Evolutionary conservation across 2,888 invertebrate genomes (phyloP).

Genomic region (Drosophila longiperda): DNA sequence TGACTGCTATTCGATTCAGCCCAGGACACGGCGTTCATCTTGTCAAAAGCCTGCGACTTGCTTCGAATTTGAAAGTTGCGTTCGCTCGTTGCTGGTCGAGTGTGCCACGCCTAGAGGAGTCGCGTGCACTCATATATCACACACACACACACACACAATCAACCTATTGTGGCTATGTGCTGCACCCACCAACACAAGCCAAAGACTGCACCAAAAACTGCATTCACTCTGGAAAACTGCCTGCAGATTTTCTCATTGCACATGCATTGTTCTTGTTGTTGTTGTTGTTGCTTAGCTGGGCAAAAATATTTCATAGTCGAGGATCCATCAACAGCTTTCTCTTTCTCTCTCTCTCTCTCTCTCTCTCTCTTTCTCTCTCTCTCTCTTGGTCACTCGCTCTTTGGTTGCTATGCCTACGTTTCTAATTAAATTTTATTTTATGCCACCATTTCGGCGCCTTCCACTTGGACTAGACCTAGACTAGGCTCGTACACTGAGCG

Average conservation of each 20-base stretch:
- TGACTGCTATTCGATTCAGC: background rate
- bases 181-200: background rate
- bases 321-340: slow-evolving; percentile 55
- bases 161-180: slow-evolving; percentile 28
- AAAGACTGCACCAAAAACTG: slow-evolving; percentile 30
- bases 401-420: slow-evolving; percentile 60
- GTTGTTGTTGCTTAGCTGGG: slow-evolving; percentile 26
- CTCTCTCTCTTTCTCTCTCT: background rate
- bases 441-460: slow-evolving; percentile 78
- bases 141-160: slow-evolving; percentile 4
- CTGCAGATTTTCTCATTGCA: slow-evolving; percentile 61
- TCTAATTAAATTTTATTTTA: slow-evolving; percentile 82
- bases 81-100: slow-evolving; percentile 18
- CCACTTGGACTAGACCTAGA: slow-evolving; percentile 28
- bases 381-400: slow-evolving; percentile 11
- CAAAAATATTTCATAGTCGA: slow-evolving; percentile 70
- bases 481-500: slow-evolving; percentile 7
- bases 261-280: slow-evolving; percentile 54
- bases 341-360: background rate
- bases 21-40: slow-evolving; percentile 43
- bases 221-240: slow-evolving; percentile 34
- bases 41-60: slow-evolving; percentile 66
- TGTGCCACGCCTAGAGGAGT: slow-evolving; percentile 62
- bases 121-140: slow-evolving; percentile 34
- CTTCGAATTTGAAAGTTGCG: slow-evolving; percentile 56